Evolutionary conservation across 2,888 invertebrate species (phyloP), one percentile per base, ranked within the genome.

Genomic region (Carcina quercana): DNA sequence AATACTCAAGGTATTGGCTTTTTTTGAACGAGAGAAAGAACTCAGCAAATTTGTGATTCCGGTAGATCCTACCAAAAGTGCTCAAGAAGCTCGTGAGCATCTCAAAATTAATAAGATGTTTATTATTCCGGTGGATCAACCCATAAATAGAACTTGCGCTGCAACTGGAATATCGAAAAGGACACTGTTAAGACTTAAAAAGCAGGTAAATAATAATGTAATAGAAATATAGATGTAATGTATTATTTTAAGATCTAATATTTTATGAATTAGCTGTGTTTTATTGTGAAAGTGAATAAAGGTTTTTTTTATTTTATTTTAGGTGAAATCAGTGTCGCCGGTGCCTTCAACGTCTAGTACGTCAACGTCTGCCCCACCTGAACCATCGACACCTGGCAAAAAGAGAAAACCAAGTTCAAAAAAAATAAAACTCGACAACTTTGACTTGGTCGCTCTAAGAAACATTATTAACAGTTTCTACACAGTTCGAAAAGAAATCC

Each of bases 91-190:
- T n/a, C n/a, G n/a, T n/a, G n/a, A n/a, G n/a, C n/a, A n/a, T n/a
- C n/a, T n/a, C n/a, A n/a, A n/a, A n/a, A n/a, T n/a, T n/a, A 45
- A 45, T 25, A 39, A 35, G 28, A 33, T 24, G 6, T 37, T 28
- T 15, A 13, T 25, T 3, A 35, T 43, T 17, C 45, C 46, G 30
- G 44, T 47, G 12, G 44, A 45, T 13, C 40, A 50, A 42, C 45
- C 30, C 15, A 17, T 47, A 11, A 35, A 45, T 33, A 26, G 46
- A 39, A 35, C 44, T 27, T 43, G 17, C 7, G 17, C 17, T 5
- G 17, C 17, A 5, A 17, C 17, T 17, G 17, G 17, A 5, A 7
- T 17, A 17, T 17, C 17, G 7, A 17, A 17, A 17, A 17, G 17
- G 7, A 17, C 17, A 17, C 17, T 17, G 17, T 5, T 17, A 7